These are phyloP conservation scores for Hypena proboscidalis DNA, from an alignment of 2,888 invertebrate genomes.

Conservation along the genomic window DNA sequence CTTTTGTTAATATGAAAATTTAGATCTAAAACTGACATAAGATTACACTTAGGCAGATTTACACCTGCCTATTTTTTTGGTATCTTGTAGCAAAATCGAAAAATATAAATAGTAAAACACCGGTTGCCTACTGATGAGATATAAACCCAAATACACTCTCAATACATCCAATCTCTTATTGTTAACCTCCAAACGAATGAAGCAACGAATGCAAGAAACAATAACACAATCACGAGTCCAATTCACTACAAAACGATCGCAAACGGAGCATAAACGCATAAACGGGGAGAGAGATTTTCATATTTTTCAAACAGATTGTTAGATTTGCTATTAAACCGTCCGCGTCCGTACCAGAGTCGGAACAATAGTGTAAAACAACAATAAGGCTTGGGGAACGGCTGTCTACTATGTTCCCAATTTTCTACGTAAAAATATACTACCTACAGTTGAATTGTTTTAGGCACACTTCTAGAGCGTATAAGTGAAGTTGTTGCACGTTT, in stretches of 20 bases:
- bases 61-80: too few relatives aligned
- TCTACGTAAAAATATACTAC: slow-evolving; percentile 3
- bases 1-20: too few relatives aligned
- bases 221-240: too few relatives aligned
- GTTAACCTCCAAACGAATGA: too few relatives aligned
- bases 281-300: not conserved
- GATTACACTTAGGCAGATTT: too few relatives aligned
- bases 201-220: too few relatives aligned
- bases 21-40: too few relatives aligned
- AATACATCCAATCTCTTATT: too few relatives aligned
- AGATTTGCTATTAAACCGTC: slow-evolving; percentile 5
- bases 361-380: slow-evolving; percentile 7
- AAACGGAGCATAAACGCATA: slow-evolving; percentile 1
- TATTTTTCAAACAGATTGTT: slow-evolving; percentile 5
- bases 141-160: too few relatives aligned
- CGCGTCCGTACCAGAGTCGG: not conserved
- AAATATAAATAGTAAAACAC: too few relatives aligned
- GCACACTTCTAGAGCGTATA: not conserved
- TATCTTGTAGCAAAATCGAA: too few relatives aligned
- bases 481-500: not conserved
- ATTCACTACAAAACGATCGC: not conserved
- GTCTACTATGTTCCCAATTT: slow-evolving; percentile 2
- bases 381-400: not conserved
- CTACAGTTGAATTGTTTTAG: not conserved
- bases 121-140: too few relatives aligned